Base-by-base conservation (phyloP, 2,797 vertebrate species). In the Pelochelys cantorii region DNA sequence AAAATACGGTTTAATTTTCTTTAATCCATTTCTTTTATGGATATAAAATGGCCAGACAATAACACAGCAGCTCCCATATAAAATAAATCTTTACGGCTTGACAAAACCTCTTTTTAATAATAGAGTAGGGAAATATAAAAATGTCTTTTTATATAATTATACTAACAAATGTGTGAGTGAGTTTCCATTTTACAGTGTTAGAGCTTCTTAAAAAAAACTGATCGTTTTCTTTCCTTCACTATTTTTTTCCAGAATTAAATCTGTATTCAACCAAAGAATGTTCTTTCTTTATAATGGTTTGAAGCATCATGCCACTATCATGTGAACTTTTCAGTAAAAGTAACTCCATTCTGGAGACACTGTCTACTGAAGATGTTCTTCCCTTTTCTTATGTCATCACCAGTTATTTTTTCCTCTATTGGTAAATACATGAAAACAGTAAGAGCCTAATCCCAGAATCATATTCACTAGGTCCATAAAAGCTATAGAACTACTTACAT, bases 111-210 rank as follows among this genome's bases (percentile, higher is more conserved):
- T 59, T 93, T 96, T 95, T 95, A 71, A 84, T 82, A 81, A 65
- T 88, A 95, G 83, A 94, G 96, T 88, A 95, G 97, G 97, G 97
- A 97, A 97, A 97, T 94, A 97, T 97, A 97, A 97, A 97, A 97
- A 93, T 92, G 96, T 95, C 96, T 97, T 95, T 96, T 92, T 96
- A 95, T 96, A 95, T 96, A 97, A 97, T 97, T 97, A 97, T 97
- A 97, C 97, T 97, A 97, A 97, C 86, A 95, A 96, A 97, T 86
- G 83, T 90, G 90, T 85, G 94, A 95, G 77, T 74, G 79, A 86
- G 65, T 96, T 97, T 62, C 78, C 87, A 88, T 96, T 97, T 97
- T 93, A 97, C 60, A 98, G 85, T 83, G 95, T 91, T 91, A 93
- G 48, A 86, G 90, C 93, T 20, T n/a, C 93, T 94, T 93, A 97